Evolutionary conservation across 2,888 invertebrate species (phyloP), one percentile per base, ranked within the genome.

Genomic region (Sabatieria punctata): DNA sequence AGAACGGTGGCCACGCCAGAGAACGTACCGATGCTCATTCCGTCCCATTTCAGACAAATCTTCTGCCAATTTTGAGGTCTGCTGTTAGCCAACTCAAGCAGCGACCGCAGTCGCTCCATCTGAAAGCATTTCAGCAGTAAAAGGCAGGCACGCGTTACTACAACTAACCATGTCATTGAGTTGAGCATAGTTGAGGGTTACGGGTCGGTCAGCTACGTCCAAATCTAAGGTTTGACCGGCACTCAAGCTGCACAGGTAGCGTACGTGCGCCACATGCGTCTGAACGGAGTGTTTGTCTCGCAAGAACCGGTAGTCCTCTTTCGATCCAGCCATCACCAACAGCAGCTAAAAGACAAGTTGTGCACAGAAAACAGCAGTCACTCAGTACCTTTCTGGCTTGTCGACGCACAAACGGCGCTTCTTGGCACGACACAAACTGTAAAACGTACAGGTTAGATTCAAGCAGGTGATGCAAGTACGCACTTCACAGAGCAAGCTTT

Each of bases 1-100:
- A n/a, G n/a, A n/a, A n/a, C n/a, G n/a, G n/a, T n/a, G n/a, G n/a
- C n/a, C n/a, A n/a, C n/a, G n/a, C n/a, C n/a, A n/a, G n/a, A n/a
- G n/a, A n/a, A n/a, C n/a, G n/a, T n/a, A n/a, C n/a, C n/a, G n/a
- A n/a, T n/a, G n/a, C n/a, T n/a, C n/a, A n/a, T n/a, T n/a, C n/a
- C n/a, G n/a, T n/a, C n/a, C n/a, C n/a, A 38, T 8, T 50, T 38
- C 11, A 43, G 24, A 61, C 86, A 88, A 65, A 82, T 83, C 61
- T 80, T 76, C 68, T 93, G 91, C 93, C 93, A 95, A 71, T 93
- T 93, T 55, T 82, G 80, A 0, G 88, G 85, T 45, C 93, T 79
- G 45, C 80, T 78, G 44, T 80, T 77, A 30, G 89, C 89, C 48
- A 93, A 84, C 67, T 95, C 93, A 43, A 83, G 78, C 59, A 91